Base-by-base conservation (phyloP, 2,113 vertebrate species). In the Oreochromis aureus region DNA sequence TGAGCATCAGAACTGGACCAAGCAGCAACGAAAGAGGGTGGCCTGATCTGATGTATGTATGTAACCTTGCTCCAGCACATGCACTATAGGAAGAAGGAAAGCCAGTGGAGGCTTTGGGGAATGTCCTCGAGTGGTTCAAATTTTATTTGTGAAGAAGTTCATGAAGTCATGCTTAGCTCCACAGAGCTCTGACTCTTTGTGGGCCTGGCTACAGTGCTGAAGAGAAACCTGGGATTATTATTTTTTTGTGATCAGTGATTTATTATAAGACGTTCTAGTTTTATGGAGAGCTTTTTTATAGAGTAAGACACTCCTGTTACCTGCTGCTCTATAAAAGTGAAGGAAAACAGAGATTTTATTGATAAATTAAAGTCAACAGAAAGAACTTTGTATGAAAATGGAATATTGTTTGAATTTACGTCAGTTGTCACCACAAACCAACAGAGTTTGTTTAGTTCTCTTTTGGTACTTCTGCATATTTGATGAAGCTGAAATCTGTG, bases 81-180 rank as follows among this genome's bases (percentile, higher is more conserved):
- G 32, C 32, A 7, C 32, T 24, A 24, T 4, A 56, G 54, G 22
- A 56, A 56, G 54, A 56, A 24, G 54, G 22, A 56, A 56, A 24
- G 54, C 54, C 54, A 56, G 54, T 0, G 22, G 54, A 56, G 54
- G 54, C 22, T 56, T 56, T 56, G 22, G 22, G 3, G 54, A 56
- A 56, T 5, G n/a, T 55, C 0, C 53, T 22, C 10, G 22, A 56
- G 6, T 0, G 0, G 54, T 55, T 55, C 54, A 0, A n/a, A 55
- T 55, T 54, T 54, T 54, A 54, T 54, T 54, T 54, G 51, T 54
- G 19, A 54, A 54, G 19, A 54, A 54, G 51, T 54, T 54, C 2
- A 54, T 54, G 51, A 11, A 54, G 53, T 54, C 53, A 54, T 54
- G 51, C 51, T 1, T 46, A 46, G 7, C 46, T 4, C 46, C 1